Evolutionary conservation across 2,113 vertebrate species (phyloP).

Genomic region (Xiphophorus maculatus): DNA sequence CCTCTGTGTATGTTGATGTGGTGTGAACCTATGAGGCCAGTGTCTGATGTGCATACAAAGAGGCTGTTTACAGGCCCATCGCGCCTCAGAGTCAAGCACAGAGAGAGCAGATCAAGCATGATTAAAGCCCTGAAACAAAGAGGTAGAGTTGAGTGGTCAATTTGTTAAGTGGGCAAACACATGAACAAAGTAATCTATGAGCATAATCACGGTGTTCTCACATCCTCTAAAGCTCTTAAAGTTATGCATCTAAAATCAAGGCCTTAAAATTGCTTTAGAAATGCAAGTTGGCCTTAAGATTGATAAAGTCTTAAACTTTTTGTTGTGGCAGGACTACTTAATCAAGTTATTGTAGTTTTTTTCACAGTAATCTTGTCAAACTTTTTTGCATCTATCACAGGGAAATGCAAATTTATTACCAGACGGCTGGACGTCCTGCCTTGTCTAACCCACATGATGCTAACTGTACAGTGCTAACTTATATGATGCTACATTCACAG

Average conservation of each 20-base stretch:
- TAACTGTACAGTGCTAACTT: no score
- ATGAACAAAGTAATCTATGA: slow-evolving; percentile 9
- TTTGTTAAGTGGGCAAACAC: slow-evolving; percentile 52
- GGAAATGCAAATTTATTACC: no score
- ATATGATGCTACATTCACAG: no score
- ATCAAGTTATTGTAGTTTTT: not conserved
- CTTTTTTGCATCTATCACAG: not conserved
- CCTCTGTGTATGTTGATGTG: slow-evolving; percentile 48
- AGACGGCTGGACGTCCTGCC: no score
- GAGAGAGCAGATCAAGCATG: slow-evolving; percentile 67
- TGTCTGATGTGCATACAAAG: slow-evolving; percentile 67
- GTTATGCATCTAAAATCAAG: no score
- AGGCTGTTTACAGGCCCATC: slow-evolving; percentile 64
- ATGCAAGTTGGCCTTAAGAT: no score
- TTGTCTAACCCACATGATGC: not conserved
- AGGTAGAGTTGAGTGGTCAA: slow-evolving; percentile 48
- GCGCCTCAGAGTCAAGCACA: slow-evolving; percentile 49
- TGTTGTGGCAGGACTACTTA: no score
- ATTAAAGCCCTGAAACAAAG: slow-evolving; percentile 61
- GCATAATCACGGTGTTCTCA: not conserved
- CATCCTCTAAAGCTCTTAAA: no score
- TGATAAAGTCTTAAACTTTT: no score
- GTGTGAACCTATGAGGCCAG: slow-evolving; percentile 40
- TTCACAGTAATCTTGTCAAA: not conserved
- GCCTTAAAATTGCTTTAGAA: no score